Evolutionary conservation across 2,797 vertebrate genomes (phyloP), one percentile per base, ranked within the genome.

Genomic region (Mus caroli): DNA sequence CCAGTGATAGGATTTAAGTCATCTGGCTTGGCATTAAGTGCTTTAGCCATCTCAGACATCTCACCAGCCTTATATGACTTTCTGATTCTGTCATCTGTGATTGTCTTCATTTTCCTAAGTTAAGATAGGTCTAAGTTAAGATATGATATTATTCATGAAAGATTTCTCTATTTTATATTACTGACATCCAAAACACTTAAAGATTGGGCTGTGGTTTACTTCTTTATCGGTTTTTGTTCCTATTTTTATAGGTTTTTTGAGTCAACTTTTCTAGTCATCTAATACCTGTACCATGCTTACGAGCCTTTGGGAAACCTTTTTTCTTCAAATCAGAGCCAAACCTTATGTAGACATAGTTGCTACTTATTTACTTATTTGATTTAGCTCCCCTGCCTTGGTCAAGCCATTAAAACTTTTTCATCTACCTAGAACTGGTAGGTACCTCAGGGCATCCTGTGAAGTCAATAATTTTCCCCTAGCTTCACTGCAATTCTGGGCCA

Each of bases 251-350:
- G 22, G 2, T 71, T 78, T 2, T 75, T 1, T 62, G 34, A 84
- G 73, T 78, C 54, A 34, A 12, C 2, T 58, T 88, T 91, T 62
- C 24, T 20, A 19, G 40, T 60, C 8, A 79, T n/a, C 82, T 43
- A 87, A 5, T 26, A 26, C 5, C 20, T 58, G 15, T 3, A 17
- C 14, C 14, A 34, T 75, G 77, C 8, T 12, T 2, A 22, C 28
- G 80, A 28, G n/a, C 6, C 1, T 13, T 28, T 1, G 15, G 60
- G 11, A 26, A 92, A 26, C 7, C 4, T 90, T 86, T 95, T 73
- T 85, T 80, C 58, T 92, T 95, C 11, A 92, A 78, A 52, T 83
- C 9, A 79, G 71, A 90, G 17, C 10, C 31, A 90, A 85, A n/a
- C 5, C 37, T 84, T 67, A 77, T 26, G 46, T 64, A 69, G 15